Evolutionary conservation across 2,113 vertebrate genomes (phyloP).

Genomic region (Blennius ocellaris): DNA sequence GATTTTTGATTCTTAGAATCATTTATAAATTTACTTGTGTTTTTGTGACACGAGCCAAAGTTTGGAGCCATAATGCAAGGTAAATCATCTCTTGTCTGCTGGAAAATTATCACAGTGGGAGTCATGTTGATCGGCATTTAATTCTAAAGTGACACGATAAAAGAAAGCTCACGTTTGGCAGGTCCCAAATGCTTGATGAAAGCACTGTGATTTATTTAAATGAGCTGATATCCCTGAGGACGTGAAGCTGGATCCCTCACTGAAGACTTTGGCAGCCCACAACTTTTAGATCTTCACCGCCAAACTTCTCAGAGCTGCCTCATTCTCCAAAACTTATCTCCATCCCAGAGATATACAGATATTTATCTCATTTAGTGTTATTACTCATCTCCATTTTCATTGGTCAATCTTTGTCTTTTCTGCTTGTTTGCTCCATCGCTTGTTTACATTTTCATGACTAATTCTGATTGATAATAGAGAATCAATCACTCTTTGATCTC

Average conservation of each 20-base stretch:
- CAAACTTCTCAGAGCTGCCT: too few species aligned
- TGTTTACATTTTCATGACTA: constrained; percentile 6
- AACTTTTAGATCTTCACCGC: too few species aligned
- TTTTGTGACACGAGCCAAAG: too few species aligned
- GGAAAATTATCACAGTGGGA: too few species aligned
- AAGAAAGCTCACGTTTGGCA: not conserved
- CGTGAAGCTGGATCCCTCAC: constrained; percentile 11
- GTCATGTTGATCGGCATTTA: not conserved
- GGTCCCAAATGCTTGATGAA: constrained; percentile 23
- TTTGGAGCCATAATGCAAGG: not conserved
- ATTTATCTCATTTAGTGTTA: not conserved
- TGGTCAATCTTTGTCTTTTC: not conserved
- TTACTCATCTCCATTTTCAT: too few species aligned
- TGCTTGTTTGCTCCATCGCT: not conserved
- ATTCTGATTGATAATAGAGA: constrained; percentile 36
- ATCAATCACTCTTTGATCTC: constrained; percentile 36
- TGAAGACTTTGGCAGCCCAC: not conserved
- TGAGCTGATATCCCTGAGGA: constrained; percentile 35
- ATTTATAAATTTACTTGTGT: too few species aligned
- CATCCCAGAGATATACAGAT: too few species aligned
- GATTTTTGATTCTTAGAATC: too few species aligned
- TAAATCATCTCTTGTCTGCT: not conserved
- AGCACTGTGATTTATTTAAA: constrained; percentile 38
- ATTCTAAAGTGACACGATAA: constrained; percentile 13
- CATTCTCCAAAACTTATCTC: too few species aligned